A percentile compares a stretch with the other conserved stretches of the same genome.
These are phyloP conservation scores for Platycheirus albimanus DNA, from an alignment of 2,888 invertebrate genomes.

Conservation along the genomic window DNA sequence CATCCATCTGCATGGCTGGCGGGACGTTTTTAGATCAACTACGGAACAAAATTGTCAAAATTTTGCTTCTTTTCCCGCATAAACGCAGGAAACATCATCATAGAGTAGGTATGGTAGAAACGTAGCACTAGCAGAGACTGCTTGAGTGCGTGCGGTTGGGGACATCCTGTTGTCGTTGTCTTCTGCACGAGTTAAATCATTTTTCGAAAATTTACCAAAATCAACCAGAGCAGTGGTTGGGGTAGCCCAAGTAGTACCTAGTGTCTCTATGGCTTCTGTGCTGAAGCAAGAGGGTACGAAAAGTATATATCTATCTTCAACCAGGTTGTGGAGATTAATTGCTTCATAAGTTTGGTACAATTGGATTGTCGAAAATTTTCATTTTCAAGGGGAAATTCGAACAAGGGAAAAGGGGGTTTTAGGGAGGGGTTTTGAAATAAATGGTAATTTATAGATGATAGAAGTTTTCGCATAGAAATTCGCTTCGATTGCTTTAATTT, in stretches of 20 bases:
- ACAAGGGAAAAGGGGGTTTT: not conserved
- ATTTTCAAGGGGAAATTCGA: too few relatives aligned
- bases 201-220: slow-evolving; percentile 55
- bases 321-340: slow-evolving; percentile 53
- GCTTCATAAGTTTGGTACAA: slow-evolving; percentile 68
- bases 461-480: slow-evolving; percentile 64
- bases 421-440: too few relatives aligned
- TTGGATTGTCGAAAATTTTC: slow-evolving; percentile 38
- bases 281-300: too few relatives aligned
- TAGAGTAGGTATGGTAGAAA: not conserved
- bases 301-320: not conserved
- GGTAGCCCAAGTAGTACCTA: too few relatives aligned
- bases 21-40: not conserved
- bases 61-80: not conserved
- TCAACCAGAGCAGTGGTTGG: slow-evolving; percentile 3
- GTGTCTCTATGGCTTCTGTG: not conserved
- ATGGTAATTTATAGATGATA: slow-evolving; percentile 1
- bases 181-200: slow-evolving; percentile 54
- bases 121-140: not conserved
- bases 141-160: slow-evolving; percentile 29
- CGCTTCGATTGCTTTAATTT: slow-evolving; percentile 64
- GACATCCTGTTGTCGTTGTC: slow-evolving; percentile 38
- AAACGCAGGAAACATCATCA: too few relatives aligned
- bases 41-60: slow-evolving; percentile 37
- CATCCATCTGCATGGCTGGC: slow-evolving; percentile 24